Percentiles rank a stretch among this genome's conserved stretches.
phyloP scores from a whole-genome alignment of 2,113 vertebrate species.

The Tetrao urogallus region DNA sequence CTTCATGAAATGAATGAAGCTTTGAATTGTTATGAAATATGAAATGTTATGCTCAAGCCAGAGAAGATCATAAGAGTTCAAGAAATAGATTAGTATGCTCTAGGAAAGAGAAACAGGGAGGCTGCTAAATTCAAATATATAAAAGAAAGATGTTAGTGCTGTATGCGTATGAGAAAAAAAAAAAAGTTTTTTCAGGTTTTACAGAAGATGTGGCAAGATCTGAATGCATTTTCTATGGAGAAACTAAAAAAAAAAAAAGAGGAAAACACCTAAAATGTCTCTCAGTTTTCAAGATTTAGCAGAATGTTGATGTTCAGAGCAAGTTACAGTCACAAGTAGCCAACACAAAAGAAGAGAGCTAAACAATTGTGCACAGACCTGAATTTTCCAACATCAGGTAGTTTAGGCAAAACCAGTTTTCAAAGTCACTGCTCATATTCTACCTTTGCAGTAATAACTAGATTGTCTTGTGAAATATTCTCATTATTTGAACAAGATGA shows the following conservation, averaged over 20 bases:
- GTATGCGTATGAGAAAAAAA: not conserved
- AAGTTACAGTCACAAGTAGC: too few relatives aligned
- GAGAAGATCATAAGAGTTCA: not conserved
- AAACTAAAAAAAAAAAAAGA: not conserved
- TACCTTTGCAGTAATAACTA: not conserved
- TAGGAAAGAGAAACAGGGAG: not conserved
- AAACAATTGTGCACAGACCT: too few relatives aligned
- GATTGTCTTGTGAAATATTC: not conserved
- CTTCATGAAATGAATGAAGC: not conserved
- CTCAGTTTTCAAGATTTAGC: not conserved
- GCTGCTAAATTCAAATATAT: fast-evolving
- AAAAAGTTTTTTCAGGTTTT: not conserved
- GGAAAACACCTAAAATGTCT: not conserved
- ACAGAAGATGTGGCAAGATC: not conserved
- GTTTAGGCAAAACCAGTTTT: not conserved
- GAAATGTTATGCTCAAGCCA: not conserved
- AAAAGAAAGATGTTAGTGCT: not conserved
- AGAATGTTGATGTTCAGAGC: not conserved
- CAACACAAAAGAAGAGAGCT: too few relatives aligned
- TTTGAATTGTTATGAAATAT: not conserved
- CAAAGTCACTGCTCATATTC: not conserved
- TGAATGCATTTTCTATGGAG: not conserved
- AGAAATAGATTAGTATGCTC: not conserved
- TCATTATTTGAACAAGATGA: not conserved
- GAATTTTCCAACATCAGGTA: not conserved